phyloP scores from a whole-genome alignment of 2,888 invertebrate genomes.

The Diarsia mendica region DNA sequence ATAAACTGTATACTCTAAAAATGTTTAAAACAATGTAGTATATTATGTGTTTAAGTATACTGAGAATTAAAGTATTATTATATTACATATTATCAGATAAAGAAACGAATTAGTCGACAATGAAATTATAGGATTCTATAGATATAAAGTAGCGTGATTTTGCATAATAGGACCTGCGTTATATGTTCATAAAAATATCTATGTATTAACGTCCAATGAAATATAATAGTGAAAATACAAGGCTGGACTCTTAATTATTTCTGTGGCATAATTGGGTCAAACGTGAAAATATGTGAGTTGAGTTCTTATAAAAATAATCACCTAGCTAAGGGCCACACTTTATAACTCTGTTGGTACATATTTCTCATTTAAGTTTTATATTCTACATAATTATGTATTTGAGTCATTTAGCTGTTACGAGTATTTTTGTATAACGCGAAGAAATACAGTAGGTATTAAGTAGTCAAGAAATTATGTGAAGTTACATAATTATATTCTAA shows the following conservation, averaged over 20 bases:
- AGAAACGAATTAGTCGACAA: conserved; percentile 54
- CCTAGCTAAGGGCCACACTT: background rate
- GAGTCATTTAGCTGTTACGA: conserved; percentile 26
- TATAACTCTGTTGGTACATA: conserved; percentile 8
- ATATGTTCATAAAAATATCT: background rate
- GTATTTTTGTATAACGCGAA: conserved; percentile 20
- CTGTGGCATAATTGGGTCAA: background rate
- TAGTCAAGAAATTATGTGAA: background rate
- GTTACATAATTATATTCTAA: background rate
- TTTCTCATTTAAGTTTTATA: conserved; percentile 19
- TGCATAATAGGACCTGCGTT: conserved; percentile 25
- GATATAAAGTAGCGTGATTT: background rate
- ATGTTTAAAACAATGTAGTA: conserved; percentile 45
- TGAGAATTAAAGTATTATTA: conserved; percentile 54
- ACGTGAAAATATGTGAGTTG: background rate
- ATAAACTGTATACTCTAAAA: conserved; percentile 45
- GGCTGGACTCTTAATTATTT: background rate
- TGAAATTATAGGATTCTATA: conserved; percentile 24
- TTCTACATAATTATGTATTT: background rate
- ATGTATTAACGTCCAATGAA: conserved; percentile 20
- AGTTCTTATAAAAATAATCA: background rate
- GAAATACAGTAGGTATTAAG: background rate
- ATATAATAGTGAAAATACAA: conserved; percentile 15
- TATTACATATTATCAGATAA: conserved; percentile 21
- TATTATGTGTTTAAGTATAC: conserved; percentile 31